These are phyloP conservation scores for Tubulanus polymorphus DNA, from an alignment of 2,888 invertebrate genomes.

Conservation along the genomic window DNA sequence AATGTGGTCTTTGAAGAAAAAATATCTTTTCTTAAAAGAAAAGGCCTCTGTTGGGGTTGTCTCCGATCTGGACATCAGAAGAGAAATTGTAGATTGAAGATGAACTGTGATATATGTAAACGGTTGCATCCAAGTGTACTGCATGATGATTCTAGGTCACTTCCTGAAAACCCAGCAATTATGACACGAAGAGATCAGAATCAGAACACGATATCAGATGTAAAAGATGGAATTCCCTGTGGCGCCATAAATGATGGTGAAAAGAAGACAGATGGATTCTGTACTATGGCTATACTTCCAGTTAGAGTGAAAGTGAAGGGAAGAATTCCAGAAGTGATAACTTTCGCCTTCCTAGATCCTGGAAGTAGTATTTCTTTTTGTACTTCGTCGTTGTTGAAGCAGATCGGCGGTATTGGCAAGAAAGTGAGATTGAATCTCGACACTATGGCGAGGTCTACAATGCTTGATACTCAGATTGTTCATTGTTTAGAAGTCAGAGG, in stretches of 20 bases:
- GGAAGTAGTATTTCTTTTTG: not conserved
- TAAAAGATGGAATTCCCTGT: too few relatives aligned
- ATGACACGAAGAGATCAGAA: too few relatives aligned
- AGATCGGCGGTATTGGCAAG: not conserved
- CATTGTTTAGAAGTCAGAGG: not conserved
- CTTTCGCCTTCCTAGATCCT: not conserved
- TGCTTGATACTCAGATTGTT: not conserved
- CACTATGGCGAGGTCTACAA: not conserved
- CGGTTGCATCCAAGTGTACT: not conserved
- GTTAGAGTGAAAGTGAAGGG: not conserved
- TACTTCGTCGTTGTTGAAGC: not conserved
- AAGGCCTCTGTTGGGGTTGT: constrained; percentile 6
- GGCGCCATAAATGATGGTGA: too few relatives aligned
- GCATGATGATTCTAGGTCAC: constrained; percentile 1
- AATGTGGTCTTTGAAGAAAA: too few relatives aligned
- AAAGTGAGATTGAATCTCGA: not conserved
- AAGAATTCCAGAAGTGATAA: not conserved
- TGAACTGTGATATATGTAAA: not conserved
- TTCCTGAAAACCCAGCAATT: too few relatives aligned
- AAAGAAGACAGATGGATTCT: too few relatives aligned
- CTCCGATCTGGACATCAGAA: not conserved
- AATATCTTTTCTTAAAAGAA: not conserved
- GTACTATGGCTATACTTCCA: not conserved
- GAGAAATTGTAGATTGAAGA: constrained; percentile 2
- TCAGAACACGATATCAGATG: too few relatives aligned